Evolutionary conservation across 2,797 vertebrate genomes (phyloP), one percentile per base, ranked within the genome.

Genomic region (Tadarida brasiliensis): DNA sequence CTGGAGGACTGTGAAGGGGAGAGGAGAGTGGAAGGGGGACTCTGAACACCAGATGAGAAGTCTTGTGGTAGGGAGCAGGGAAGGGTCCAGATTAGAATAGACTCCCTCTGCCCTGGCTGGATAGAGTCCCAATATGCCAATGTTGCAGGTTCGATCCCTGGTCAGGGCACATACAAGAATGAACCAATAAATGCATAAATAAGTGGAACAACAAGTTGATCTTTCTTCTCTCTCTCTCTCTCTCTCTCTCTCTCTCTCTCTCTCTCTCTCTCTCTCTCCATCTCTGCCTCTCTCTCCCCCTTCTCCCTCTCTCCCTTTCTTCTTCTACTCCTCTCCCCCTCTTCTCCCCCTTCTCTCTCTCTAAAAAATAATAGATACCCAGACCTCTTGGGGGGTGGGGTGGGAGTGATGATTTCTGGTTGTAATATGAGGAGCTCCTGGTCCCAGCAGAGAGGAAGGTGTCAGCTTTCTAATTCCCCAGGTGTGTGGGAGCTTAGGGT

Each of bases 391-490:
- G 33, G 44, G 47, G 30, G 47, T 91, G 19, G 77, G 39, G 44
- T 93, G 49, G 80, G 28, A 73, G 47, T 82, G 76, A 63, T 51
- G 70, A 44, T 96, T 87, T 95, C 88, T 71, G 47, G 68, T 77
- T 96, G 95, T 96, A 97, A 96, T 28, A 44, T 93, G 96, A 98
- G 96, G 87, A 84, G 80, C 70, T 95, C 33, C 63, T 54, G 63
- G 68, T 94, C 94, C 82, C 68, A 49, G 86, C 59, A 74, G 65
- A 92, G 63, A 91, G 54, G 70, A 96, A 44, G 94, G 95, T 97
- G 65, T 98, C 94, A 54, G 85, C 39, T 97, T 98, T 95, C 96
- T 96, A 97, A 89, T 97, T 93, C 74, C 94, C 39, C 87, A 97
- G 85, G 65, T 96, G 97, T 96, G 91, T 94, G 90, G 91, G 85